These are phyloP conservation scores for Antechinus flavipes DNA, from an alignment of 2,113 vertebrate species.

Conservation along the genomic window DNA sequence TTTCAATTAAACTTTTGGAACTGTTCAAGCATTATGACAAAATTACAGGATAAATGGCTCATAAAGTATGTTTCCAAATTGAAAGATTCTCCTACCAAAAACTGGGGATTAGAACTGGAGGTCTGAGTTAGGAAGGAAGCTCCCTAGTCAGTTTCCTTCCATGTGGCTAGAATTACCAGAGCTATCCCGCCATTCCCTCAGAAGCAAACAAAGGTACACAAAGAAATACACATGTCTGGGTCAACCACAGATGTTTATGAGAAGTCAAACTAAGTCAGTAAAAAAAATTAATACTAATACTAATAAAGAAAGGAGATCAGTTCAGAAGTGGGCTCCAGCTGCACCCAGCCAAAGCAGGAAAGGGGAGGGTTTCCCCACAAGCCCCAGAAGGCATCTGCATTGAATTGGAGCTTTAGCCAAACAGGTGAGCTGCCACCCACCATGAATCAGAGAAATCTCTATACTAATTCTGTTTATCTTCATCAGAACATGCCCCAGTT, in stretches of 20 bases:
- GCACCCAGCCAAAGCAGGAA: not conserved
- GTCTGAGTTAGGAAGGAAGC: not conserved
- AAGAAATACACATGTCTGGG: not conserved
- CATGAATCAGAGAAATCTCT: not conserved
- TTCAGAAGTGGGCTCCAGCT: not conserved
- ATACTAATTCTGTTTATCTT: not conserved
- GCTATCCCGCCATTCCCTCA: not conserved
- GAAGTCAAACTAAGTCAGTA: not conserved
- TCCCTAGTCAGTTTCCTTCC: not conserved
- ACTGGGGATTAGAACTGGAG: not conserved
- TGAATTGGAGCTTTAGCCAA: conserved; percentile 1
- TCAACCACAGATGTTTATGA: not conserved
- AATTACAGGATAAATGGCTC: not conserved
- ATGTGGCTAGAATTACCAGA: not conserved
- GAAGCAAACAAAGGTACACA: not conserved
- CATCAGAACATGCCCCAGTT: not conserved
- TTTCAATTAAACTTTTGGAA: not conserved
- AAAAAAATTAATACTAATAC: not conserved
- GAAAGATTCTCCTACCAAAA: not conserved
- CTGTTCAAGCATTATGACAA: not conserved
- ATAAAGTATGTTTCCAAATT: not conserved
- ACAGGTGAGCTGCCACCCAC: not conserved
- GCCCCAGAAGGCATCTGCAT: not conserved
- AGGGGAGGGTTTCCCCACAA: not conserved
- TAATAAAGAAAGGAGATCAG: not conserved